These are phyloP conservation scores for Epizoanthus fatuus DNA, from an alignment of 92 coral and sea anemone species.

Conservation along the genomic window DNA sequence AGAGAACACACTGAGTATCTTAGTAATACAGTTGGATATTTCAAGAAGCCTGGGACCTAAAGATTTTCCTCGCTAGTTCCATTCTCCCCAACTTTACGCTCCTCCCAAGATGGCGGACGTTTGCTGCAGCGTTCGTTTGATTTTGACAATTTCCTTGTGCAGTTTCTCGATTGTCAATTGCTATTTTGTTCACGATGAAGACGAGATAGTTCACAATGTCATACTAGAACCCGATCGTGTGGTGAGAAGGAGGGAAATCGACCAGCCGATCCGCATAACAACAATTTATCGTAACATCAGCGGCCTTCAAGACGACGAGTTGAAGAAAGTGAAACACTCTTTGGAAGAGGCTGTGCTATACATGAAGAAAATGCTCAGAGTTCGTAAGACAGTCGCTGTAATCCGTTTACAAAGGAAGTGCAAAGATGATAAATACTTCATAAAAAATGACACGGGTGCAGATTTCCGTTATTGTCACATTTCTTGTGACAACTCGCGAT, in stretches of 20 bases:
- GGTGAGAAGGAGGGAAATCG: conserved; percentile 73
- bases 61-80: conserved; percentile 1
- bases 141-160: conserved; percentile 40
- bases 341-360: conserved; percentile 72
- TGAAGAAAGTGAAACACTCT: conserved; percentile 52
- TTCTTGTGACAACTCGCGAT: conserved; percentile 69
- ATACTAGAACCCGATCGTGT: conserved; percentile 58
- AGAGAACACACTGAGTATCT: not conserved
- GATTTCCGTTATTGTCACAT: conserved; percentile 78
- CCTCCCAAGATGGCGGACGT: conserved; percentile 68
- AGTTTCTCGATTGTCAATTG: conserved; percentile 20
- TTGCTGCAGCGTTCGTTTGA: conserved; percentile 20
- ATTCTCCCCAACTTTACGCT: not conserved
- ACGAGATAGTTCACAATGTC: conserved; percentile 84
- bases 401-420: conserved; percentile 89
- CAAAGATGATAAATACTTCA: conserved; percentile 59
- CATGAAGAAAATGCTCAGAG: conserved; percentile 78
- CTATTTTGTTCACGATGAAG: conserved; percentile 76
- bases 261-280: conserved; percentile 83
- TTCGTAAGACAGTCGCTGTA: conserved; percentile 77
- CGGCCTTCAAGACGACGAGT: conserved; percentile 49
- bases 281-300: conserved; percentile 71
- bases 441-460: conserved; percentile 74
- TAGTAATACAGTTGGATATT: no score
- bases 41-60: conserved; percentile 38